Evolutionary conservation across 2,797 vertebrate species (phyloP), one percentile per base, ranked within the genome.

Genomic region (Liasis olivaceus): DNA sequence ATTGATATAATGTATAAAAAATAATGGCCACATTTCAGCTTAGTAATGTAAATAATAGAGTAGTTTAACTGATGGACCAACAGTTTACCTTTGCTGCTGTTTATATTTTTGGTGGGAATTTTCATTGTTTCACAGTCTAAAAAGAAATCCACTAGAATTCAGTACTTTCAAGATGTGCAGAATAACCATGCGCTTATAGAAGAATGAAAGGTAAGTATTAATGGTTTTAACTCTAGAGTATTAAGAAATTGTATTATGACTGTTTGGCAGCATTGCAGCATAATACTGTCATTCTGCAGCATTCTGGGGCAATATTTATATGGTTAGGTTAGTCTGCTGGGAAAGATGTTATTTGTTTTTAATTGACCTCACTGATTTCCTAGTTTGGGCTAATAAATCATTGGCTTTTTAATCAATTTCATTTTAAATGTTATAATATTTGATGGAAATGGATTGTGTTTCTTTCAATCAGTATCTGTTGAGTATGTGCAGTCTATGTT

Each of bases 221-320:
- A 15, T 63, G 14, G 26, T 14, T 20, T 63, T 84, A 81, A 91
- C 28, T 24, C 11, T 56, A n/a, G 8, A 13, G 7, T 1, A n/a
- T 12, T 89, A 72, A 77, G 28, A 89, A 77, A 77, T 77, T 69
- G 2, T 31, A 1, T 62, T 85, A 20, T 42, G 3, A 88, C 5
- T 0, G 0, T 59, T 93, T 47, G 84, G 90, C 9, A 54, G 77
- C 1, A 24, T 56, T 63, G 8, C 69, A 51, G 1, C 63, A 87
- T 59, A 54, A 28, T 63, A 13, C 24, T 2, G 7, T 5, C 58
- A 63, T 28, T 81, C 20, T 42, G 59, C 12, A n/a, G 64, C 2
- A 58, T 58, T 51, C 59, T 24, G 1, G 92, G 81, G 60, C 28
- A 20, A 54, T 81, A 81, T 24, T 47, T 15, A 1, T 69, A 28